Base-by-base conservation (phyloP, 1,140 invertebrate genomes). In the Potamilus streckersoni region DNA sequence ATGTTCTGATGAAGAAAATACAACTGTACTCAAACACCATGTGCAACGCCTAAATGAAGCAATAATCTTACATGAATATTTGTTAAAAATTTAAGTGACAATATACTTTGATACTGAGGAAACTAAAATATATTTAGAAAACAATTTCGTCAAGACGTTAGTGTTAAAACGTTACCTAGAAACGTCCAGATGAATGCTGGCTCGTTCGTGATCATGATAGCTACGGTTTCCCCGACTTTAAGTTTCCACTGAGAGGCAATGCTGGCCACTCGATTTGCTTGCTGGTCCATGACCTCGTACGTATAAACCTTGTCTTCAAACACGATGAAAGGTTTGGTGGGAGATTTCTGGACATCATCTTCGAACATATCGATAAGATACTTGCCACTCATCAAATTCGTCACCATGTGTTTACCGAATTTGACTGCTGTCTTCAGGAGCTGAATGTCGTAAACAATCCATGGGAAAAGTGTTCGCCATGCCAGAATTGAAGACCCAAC, bases 131-230 rank as follows among this genome's bases (percentile, higher is more conserved):
- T 49, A 49, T 49, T 49, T 6, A 49, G 38, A 49, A 49, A 5
- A 49, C 5, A 49, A 49, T 49, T 1, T 49, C 38, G 6, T 11
- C 38, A 8, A 8, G 38, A 49, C 4, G 38, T 49, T 11, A 49
- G 4, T 49, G 11, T 49, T 0, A 49, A 49, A 49, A 49, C 4
- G 38, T 78, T 80, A 87, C 87, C 87, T 65, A 87, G 69, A 74
- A 86, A 81, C 55, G 81, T 83, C 87, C 87, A 88, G 2, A 86
- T 71, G 74, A 85, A 88, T 14, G 78, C 80, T 27, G 86, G 87
- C 20, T 82, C 79, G 76, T 88, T 88, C 38, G 80, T 65, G 49
- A 84, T 71, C 73, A 87, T 74, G 12, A 88, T 73, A 8, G 86
- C 83, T 0, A 87, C 82, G 38, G 79, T 82, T 56, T 85, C 84